Percentiles rank a stretch among this genome's conserved stretches.
Conservation (phyloP, 2,888 invertebrate species). For the Xestia sexstrigata region DNA sequence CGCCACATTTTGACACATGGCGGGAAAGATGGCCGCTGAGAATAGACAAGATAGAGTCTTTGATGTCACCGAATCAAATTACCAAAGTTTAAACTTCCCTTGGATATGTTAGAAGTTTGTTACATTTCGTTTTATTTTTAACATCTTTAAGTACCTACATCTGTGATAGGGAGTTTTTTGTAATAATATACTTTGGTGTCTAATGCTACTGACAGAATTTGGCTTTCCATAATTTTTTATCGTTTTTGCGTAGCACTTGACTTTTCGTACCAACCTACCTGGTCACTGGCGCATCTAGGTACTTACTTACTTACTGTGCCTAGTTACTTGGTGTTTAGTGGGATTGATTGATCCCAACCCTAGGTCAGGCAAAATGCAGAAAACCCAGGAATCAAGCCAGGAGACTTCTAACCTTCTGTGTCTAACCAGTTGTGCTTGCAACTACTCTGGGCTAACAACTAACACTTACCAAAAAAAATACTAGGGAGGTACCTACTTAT, state of each 20-base stretch:
- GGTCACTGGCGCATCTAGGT: not conserved
- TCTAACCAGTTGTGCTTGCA: not conserved
- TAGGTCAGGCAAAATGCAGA: not conserved
- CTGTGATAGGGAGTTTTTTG: not conserved
- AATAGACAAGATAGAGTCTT: constrained; percentile 77
- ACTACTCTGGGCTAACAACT: too few relatives aligned
- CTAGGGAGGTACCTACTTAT: not conserved
- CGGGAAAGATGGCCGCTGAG: constrained; percentile 71
- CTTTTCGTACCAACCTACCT: not conserved
- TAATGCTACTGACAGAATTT: not conserved
- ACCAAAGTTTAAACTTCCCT: constrained; percentile 80
- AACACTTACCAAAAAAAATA: not conserved
- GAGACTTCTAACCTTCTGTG: not conserved
- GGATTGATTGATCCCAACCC: not conserved
- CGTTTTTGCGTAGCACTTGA: not conserved
- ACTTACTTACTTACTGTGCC: not conserved
- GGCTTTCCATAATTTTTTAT: not conserved
- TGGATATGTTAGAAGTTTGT: constrained; percentile 68
- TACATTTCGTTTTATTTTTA: constrained; percentile 54
- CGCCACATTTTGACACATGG: constrained; percentile 75
- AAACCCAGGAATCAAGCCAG: not conserved
- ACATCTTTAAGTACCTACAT: constrained; percentile 30
- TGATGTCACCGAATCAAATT: constrained; percentile 87
- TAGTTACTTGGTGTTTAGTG: not conserved
- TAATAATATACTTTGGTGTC: constrained; percentile 28